phyloP scores from a whole-genome alignment of 2,797 vertebrate species.

The Enteromius afrohamiltoni region DNA sequence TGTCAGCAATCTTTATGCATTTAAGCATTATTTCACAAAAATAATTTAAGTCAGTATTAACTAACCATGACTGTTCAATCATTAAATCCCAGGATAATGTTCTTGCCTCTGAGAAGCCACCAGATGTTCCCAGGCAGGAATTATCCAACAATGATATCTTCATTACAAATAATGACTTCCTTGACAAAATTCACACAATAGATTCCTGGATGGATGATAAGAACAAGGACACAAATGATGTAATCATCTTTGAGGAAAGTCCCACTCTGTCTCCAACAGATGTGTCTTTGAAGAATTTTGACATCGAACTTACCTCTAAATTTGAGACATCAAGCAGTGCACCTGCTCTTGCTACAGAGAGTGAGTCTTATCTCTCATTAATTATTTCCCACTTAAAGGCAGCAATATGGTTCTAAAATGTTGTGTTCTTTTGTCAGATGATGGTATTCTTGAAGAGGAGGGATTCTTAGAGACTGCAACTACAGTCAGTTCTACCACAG shows the following conservation, averaged over 20 bases:
- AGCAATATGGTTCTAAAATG: constrained; percentile 9
- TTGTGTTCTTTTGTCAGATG: constrained; percentile 64
- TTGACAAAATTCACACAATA: constrained; percentile 58
- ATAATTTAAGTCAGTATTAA: neutral
- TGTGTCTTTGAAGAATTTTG: constrained; percentile 30
- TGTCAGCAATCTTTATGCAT: neutral
- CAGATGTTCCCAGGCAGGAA: constrained; percentile 71
- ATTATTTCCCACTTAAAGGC: neutral
- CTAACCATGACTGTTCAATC: constrained; percentile 12
- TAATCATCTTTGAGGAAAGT: constrained; percentile 72
- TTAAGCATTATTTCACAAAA: neutral
- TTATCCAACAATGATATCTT: constrained; percentile 57
- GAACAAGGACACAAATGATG: constrained; percentile 69
- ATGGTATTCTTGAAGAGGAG: constrained; percentile 66
- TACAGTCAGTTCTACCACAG: constrained; percentile 3
- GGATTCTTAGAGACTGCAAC: constrained; percentile 65
- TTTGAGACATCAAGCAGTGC: constrained; percentile 20
- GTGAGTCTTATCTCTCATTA: constrained; percentile 38
- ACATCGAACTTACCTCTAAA: constrained; percentile 34
- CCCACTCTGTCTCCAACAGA: neutral
- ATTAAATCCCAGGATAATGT: constrained; percentile 81
- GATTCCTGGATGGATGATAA: constrained; percentile 65
- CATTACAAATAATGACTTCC: constrained; percentile 73
- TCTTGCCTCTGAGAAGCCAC: constrained; percentile 86
- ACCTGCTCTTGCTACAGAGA: constrained; percentile 44